Evolutionary conservation across 2,888 invertebrate genomes (phyloP).

Genomic region (Ditylenchus weischeri): DNA sequence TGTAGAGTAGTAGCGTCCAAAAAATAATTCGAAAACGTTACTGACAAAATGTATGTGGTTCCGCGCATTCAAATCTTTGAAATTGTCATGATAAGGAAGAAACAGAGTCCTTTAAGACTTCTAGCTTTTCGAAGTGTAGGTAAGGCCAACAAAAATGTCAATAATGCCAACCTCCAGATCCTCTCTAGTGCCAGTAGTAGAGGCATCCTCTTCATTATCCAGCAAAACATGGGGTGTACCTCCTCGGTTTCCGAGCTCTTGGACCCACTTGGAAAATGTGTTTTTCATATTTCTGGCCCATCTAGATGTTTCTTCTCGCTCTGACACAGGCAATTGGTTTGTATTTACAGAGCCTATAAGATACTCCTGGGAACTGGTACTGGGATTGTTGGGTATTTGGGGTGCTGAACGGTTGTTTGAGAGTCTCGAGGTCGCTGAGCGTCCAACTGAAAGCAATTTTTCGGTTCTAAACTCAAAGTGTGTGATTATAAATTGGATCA

Average conservation of each 20-base stretch:
- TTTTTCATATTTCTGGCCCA: neutral
- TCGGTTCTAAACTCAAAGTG: too few species aligned
- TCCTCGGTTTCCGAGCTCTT: neutral
- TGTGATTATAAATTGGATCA: neutral
- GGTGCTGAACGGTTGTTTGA: neutral
- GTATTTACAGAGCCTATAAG: neutral
- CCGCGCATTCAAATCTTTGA: too few species aligned
- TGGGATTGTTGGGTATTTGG: neutral
- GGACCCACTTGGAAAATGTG: constrained; percentile 9
- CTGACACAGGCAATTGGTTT: too few species aligned
- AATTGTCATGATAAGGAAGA: too few species aligned
- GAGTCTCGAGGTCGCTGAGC: neutral
- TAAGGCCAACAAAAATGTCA: too few species aligned
- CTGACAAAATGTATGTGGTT: too few species aligned
- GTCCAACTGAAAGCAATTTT: neutral
- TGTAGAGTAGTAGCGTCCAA: too few species aligned
- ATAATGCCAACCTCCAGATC: constrained; percentile 6
- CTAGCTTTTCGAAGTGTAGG: too few species aligned
- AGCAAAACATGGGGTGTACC: constrained; percentile 13
- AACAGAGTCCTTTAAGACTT: neutral
- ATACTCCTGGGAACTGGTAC: constrained; percentile 4
- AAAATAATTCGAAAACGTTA: too few species aligned
- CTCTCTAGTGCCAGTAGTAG: constrained; percentile 12
- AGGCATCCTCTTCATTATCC: constrained; percentile 16
- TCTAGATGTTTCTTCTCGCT: neutral